phyloP scores from a whole-genome alignment of 2,797 vertebrate species.

The Sternarchorhynchus goeldii region DNA sequence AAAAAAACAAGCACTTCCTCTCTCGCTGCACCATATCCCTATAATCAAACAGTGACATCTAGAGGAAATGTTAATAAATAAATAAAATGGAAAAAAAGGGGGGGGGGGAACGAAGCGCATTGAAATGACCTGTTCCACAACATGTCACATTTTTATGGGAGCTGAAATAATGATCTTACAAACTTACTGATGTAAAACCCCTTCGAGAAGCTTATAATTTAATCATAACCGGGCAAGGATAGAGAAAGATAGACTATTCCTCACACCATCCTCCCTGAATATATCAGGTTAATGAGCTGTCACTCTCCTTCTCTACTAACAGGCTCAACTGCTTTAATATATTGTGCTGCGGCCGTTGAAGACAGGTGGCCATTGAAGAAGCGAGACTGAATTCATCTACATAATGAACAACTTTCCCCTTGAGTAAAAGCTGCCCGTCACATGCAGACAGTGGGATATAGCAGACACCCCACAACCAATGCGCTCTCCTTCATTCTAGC shows the following conservation, averaged over 20 bases:
- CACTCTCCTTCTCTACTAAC: not conserved
- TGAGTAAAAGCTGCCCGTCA: slow-evolving; percentile 33
- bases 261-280: not conserved
- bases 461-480: not conserved
- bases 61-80: slow-evolving; percentile 24
- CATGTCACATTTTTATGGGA: not conserved
- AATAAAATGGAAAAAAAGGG: not conserved
- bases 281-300: not conserved
- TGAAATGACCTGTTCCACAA: not conserved
- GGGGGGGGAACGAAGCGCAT: not conserved
- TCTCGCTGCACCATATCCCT: slow-evolving; percentile 10
- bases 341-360: not conserved
- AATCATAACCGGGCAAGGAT: not conserved
- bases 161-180: too few relatives aligned
- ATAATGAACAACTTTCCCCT: not conserved
- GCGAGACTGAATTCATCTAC: not conserved
- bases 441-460: not conserved
- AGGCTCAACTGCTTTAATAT: not conserved
- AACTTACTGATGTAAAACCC: too few relatives aligned
- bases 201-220: not conserved
- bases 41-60: slow-evolving; percentile 35
- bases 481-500: not conserved
- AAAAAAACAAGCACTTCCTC: slow-evolving; percentile 31
- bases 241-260: not conserved
- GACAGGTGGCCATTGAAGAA: not conserved